phyloP scores from a whole-genome alignment of 2,888 invertebrate species.

The Notocelia uddmanniana region DNA sequence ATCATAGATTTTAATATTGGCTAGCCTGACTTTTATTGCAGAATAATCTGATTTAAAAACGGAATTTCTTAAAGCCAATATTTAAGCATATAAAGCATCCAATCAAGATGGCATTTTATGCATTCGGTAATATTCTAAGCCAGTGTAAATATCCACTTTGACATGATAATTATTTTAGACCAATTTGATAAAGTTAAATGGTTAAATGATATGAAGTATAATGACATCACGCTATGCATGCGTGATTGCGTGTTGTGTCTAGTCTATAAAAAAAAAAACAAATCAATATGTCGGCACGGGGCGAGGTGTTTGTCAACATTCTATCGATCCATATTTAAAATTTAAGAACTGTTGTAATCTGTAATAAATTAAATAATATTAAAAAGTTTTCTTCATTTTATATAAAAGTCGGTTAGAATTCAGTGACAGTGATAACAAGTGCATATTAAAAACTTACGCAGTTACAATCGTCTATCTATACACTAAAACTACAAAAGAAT shows the following conservation, averaged over 20 bases:
- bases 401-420: conserved; percentile 1
- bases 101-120: neutral
- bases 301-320: conserved; percentile 79
- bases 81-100: neutral
- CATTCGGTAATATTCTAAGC: neutral
- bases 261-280: conserved; percentile 31
- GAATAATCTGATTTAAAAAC: no score
- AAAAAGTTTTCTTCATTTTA: neutral
- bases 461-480: conserved; percentile 19
- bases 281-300: conserved; percentile 53
- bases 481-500: conserved; percentile 39
- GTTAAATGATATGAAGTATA: neutral
- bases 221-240: conserved; percentile 25
- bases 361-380: conserved; percentile 7
- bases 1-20: no score
- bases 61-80: no score
- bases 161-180: neutral
- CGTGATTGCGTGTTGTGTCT: conserved; percentile 34
- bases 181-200: neutral
- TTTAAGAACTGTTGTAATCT: conserved; percentile 3
- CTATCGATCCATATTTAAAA: conserved; percentile 66
- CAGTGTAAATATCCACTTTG: neutral
- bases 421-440: conserved; percentile 26
- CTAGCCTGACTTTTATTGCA: no score
- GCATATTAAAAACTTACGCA: conserved; percentile 22